phyloP scores from a whole-genome alignment of 2,888 invertebrate species.

The Hydropsyche betteni region DNA sequence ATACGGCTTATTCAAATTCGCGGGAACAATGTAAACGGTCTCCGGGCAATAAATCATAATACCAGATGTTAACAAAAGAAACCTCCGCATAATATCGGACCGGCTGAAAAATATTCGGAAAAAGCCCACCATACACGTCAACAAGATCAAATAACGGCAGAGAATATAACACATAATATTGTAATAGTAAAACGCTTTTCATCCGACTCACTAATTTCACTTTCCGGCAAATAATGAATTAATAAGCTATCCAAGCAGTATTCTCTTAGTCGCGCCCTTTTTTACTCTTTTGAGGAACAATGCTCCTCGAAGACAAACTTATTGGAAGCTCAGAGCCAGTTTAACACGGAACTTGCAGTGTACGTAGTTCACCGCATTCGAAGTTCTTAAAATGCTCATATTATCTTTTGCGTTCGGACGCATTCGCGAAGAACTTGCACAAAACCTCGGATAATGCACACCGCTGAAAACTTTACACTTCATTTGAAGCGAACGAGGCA shows the following conservation, averaged over 20 bases:
- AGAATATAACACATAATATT: too few species aligned
- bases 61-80: slow-evolving; percentile 46
- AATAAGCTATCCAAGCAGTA: too few species aligned
- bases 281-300: too few species aligned
- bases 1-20: slow-evolving; percentile 46
- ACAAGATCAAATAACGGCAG: too few species aligned
- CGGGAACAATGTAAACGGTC: slow-evolving; percentile 45
- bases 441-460: slow-evolving; percentile 32
- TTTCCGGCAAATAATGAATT: too few species aligned
- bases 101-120: slow-evolving; percentile 27
- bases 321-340: too few species aligned
- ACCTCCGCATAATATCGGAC: slow-evolving; percentile 38
- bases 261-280: too few species aligned
- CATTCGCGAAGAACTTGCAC: slow-evolving; percentile 16
- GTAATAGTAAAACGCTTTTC: background rate
- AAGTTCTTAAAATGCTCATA: slow-evolving; percentile 27
- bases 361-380: slow-evolving; percentile 20
- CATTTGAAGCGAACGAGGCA: slow-evolving; percentile 6
- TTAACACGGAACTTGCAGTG: background rate
- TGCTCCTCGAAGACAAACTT: too few species aligned
- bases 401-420: slow-evolving; percentile 31
- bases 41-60: slow-evolving; percentile 46
- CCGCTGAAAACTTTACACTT: slow-evolving; percentile 33
- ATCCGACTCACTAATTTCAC: background rate
- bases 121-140: background rate